Evolutionary conservation across 2,113 vertebrate species (phyloP).

Genomic region (Prionailurus viverrinus): DNA sequence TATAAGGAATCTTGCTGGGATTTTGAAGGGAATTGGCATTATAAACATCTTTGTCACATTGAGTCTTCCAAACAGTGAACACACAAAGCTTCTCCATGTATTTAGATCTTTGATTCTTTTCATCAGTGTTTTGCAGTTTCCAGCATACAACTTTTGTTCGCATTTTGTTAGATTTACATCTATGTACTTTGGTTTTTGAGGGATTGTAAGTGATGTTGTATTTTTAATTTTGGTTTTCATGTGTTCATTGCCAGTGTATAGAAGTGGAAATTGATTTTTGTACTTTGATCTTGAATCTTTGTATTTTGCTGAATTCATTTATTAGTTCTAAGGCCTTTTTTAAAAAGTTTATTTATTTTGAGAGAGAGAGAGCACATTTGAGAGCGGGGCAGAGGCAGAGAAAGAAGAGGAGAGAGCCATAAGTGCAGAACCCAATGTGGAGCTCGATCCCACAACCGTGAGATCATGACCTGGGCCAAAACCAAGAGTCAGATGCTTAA

Average conservation of each 20-base stretch:
- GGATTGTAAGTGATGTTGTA: neutral
- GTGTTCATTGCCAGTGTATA: neutral
- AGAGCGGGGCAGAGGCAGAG: no score
- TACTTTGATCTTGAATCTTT: neutral
- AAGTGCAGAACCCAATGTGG: no score
- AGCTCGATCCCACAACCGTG: no score
- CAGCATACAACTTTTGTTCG: neutral
- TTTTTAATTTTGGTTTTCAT: neutral
- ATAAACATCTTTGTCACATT: neutral
- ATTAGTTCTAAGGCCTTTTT: neutral
- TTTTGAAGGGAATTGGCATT: neutral
- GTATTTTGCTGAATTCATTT: neutral
- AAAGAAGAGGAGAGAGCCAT: no score
- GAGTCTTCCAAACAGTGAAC: neutral
- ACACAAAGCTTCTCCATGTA: neutral
- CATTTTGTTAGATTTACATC: neutral
- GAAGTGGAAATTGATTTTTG: neutral
- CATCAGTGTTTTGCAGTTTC: neutral
- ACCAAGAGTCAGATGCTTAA: no score
- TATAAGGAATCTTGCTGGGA: neutral
- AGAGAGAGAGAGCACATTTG: no score
- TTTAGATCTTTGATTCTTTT: neutral
- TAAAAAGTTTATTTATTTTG: neutral
- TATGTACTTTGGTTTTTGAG: neutral
- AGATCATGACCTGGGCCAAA: no score